Percentiles rank a stretch among this genome's conserved stretches.
Evolutionary conservation across 2,888 invertebrate species (phyloP).

Genomic region (Plebejus melissa): DNA sequence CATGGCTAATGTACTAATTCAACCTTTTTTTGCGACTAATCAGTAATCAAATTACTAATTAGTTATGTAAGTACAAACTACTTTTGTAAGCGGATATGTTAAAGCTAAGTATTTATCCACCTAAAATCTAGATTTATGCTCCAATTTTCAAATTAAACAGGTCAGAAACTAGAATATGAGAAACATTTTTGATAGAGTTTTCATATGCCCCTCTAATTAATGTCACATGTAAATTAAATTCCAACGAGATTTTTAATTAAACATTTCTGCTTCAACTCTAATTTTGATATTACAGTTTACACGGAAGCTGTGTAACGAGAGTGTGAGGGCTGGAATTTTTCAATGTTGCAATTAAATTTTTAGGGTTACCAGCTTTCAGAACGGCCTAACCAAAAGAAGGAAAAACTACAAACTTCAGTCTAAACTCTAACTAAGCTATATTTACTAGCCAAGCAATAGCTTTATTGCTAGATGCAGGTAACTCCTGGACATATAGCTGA

Average conservation of each 20-base stretch:
- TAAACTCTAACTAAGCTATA: no score
- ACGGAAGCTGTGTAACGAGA: neutral
- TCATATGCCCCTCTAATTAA: neutral
- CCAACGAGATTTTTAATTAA: neutral
- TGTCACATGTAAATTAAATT: neutral
- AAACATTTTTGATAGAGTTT: neutral
- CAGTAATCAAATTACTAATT: no score
- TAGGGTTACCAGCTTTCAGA: neutral
- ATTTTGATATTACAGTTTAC: neutral
- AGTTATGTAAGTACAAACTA: no score
- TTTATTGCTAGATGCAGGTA: no score
- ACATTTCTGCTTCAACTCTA: neutral
- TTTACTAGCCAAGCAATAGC: neutral
- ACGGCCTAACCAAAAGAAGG: neutral
- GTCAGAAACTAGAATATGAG: neutral
- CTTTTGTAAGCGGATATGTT: no score
- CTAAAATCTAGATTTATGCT: neutral
- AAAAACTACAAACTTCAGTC: no score
- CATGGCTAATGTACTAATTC: no score
- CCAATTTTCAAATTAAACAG: neutral
- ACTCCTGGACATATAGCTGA: neutral
- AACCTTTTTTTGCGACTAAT: no score
- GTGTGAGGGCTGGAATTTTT: neutral
- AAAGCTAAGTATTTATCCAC: no score
- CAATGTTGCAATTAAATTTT: neutral